Evolutionary conservation across 2,797 vertebrate genomes (phyloP).

Genomic region (Typhlichthys subterraneus): DNA sequence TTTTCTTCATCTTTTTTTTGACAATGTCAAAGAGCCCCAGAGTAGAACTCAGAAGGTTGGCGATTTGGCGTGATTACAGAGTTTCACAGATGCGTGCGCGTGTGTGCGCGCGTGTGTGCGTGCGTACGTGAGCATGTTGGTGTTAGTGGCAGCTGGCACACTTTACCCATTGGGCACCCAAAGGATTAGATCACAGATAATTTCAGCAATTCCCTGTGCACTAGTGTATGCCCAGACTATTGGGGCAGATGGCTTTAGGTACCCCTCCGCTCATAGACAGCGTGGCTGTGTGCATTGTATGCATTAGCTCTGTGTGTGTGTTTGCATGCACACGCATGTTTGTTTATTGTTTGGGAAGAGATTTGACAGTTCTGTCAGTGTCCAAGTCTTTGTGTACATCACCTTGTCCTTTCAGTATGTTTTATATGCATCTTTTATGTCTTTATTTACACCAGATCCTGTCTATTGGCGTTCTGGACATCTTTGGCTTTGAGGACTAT

Average conservation of each 20-base stretch:
- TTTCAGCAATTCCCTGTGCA: conserved; percentile 7
- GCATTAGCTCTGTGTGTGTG: conserved; percentile 13
- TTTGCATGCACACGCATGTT: neutral
- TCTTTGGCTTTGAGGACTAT: conserved; percentile 93
- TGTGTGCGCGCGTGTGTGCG: conserved; percentile 11
- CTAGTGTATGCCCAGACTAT: conserved; percentile 38
- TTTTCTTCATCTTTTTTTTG: neutral
- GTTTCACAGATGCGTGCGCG: conserved; percentile 1
- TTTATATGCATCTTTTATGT: neutral
- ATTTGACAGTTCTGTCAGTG: neutral
- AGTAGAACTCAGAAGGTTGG: conserved; percentile 14
- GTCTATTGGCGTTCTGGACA: conserved; percentile 90
- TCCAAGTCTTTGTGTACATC: neutral
- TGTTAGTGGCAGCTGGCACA: conserved; percentile 51
- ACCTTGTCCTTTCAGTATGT: too few species aligned
- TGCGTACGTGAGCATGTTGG: neutral
- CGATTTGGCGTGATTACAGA: conserved; percentile 13
- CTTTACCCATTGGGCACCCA: conserved; percentile 48
- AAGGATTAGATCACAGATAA: conserved; percentile 45
- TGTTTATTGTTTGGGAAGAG: neutral
- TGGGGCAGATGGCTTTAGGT: conserved; percentile 68
- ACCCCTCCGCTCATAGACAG: conserved; percentile 49
- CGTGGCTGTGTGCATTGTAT: conserved; percentile 5
- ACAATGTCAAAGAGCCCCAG: neutral
- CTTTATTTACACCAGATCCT: conserved; percentile 73